Base-by-base conservation (phyloP, 2,888 invertebrate species). In the Pocota personata region DNA sequence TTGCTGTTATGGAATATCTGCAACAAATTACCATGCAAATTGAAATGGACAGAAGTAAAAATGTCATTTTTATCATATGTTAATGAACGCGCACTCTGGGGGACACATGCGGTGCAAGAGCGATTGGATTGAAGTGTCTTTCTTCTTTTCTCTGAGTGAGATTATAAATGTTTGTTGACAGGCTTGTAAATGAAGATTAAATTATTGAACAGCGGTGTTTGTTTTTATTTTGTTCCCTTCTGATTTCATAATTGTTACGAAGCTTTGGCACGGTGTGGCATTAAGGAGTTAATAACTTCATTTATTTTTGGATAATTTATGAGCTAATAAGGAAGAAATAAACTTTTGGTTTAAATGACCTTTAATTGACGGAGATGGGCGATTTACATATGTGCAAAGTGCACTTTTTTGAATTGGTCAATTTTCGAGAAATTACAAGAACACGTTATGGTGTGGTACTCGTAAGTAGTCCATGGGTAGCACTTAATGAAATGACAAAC, bases 181-280 rank as follows among this genome's bases (percentile, higher is more conserved):
- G n/a, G 82, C 58, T 72, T 77, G 66, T 66, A 82, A 82, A 72
- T 72, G 71, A 72, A 58, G 66, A 77, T 77, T 82, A 57, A 76
- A 76, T 40, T 71, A 82, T 82, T 71, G 71, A 50, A 37, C 60
- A 48, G 62, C 60, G 43, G 60, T 19, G 19, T 19, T 46, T 46
- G 2, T 46, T 48, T 12, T 27, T 48, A 1, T 16, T 21, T 19
- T 16, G 16, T 32, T 16, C 16, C 21, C 37, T 57, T 30, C 50
- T 60, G 72, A 43, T 57, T 55, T 35, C 27, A 52, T 73, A 50
- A 67, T 80, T 52, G 37, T 67, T 43, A 30, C 32, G 27, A 43
- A 10, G 43, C 16, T 27, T 14, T 62, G 7, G 12, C 10, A 30
- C 16, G 35, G 14, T 6, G 19, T 21, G 46, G n/a, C 19, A 19